Percentiles rank a stretch among this genome's conserved stretches.
Evolutionary conservation across 2,888 invertebrate genomes (phyloP).

Genomic region (Eupeodes latifasciatus): DNA sequence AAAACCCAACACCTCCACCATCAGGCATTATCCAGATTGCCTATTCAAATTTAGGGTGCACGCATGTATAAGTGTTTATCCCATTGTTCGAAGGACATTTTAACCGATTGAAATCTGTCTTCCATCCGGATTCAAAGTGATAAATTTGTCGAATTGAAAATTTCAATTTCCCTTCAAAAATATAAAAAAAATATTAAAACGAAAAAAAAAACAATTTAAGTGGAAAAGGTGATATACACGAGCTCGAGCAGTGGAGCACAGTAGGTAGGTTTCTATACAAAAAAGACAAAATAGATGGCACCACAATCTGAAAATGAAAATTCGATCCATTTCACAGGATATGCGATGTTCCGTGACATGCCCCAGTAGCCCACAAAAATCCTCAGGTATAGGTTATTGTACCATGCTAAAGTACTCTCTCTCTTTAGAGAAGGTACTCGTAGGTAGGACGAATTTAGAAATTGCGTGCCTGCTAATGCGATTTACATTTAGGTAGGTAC

Average conservation of each 20-base stretch:
- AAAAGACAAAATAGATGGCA: not conserved
- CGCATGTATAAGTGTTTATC: conserved; percentile 19
- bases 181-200: not conserved
- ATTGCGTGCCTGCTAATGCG: conserved; percentile 71
- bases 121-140: conserved; percentile 58
- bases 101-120: conserved; percentile 66
- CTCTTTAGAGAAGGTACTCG: not conserved
- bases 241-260: not conserved
- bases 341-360: conserved; percentile 40
- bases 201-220: conserved; percentile 40
- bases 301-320: not conserved
- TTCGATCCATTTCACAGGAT: conserved; percentile 49
- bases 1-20: conserved; percentile 45
- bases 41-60: conserved; percentile 47
- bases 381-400: not conserved
- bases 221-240: conserved; percentile 32
- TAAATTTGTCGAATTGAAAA: conserved; percentile 70
- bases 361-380: conserved; percentile 50
- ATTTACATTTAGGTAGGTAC: conserved; percentile 60
- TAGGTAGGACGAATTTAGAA: conserved; percentile 33
- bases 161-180: conserved; percentile 56
- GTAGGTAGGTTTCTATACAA: too few relatives aligned
- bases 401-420: not conserved
- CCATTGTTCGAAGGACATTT: conserved; percentile 64
- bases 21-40: conserved; percentile 50